Evolutionary conservation across 2,888 invertebrate species (phyloP), one percentile per base, ranked within the genome.

Genomic region (Hirtodrosophila histrioides): DNA sequence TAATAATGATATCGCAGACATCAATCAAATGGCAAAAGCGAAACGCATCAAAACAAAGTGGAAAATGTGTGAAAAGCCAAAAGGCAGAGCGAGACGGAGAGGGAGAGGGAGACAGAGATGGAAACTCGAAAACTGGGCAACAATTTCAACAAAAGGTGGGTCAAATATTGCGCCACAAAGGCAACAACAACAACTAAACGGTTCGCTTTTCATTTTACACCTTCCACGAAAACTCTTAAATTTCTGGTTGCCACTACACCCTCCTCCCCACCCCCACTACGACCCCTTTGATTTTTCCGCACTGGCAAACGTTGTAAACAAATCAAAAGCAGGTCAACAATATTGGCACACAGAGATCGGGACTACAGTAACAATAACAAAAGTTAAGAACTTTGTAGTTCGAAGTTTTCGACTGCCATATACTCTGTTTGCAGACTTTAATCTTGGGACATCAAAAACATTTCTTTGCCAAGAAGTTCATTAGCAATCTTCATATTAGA

Each of bases 161-260:
- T 74, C 75, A 64, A 75, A 63, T 54, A 57, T 74, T 75, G 69
- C 60, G 58, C 74, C 78, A 77, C 55, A 72, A 58, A 56, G 33
- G 40, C 45, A 29, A 55, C 17, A 48, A 33, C 17, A 31, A 55
- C 33, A 63, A 44, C 63, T 80, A 72, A 77, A 67, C 67, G 81
- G 44, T 86, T 78, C 53, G 75, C 78, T 87, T 81, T 81, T 81
- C 66, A 82, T 85, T 80, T 81, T 85, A 81, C 81, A 81, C 81
- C 81, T 87, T 74, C 71, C 64, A 78, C 64, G 55, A 80, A 75
- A 78, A 46, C 54, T 48, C 31, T 43, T 62, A 39, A 44, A 41
- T 51, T 64, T 41, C 45, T 7, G 5, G 46, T 41, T 35, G 11
- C 35, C 35, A 10, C 31, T 12, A 11, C 7, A 39, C 8, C n/a